These are phyloP conservation scores for Blera fallax DNA, from an alignment of 2,888 invertebrate species.

Conservation along the genomic window DNA sequence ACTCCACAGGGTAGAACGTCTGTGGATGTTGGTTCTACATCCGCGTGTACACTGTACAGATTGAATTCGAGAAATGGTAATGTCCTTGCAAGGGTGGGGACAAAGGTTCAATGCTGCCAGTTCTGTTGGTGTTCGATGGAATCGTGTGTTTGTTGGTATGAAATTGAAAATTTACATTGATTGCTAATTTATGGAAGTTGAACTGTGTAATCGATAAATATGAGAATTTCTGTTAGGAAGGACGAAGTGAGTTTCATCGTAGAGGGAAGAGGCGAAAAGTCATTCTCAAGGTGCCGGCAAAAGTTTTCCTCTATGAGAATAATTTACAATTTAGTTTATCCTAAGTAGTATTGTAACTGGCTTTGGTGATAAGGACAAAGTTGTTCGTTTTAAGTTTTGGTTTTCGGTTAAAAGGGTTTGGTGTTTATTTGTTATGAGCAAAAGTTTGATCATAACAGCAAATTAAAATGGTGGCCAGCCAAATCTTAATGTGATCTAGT, in stretches of 20 bases:
- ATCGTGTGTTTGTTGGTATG: slow-evolving; percentile 60
- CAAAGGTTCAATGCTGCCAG: slow-evolving; percentile 30
- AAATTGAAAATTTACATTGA: slow-evolving; percentile 73
- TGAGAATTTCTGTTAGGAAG: slow-evolving; percentile 50
- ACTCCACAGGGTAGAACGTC: slow-evolving; percentile 36
- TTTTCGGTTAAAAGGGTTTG: slow-evolving; percentile 22
- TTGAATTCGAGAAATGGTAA: slow-evolving; percentile 64
- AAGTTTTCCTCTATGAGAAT: slow-evolving; percentile 46
- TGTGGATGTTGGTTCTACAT: slow-evolving; percentile 20
- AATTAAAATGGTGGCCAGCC: neutral
- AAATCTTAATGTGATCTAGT: slow-evolving; percentile 37
- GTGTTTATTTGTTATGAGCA: slow-evolving; percentile 26
- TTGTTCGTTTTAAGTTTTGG: slow-evolving; percentile 43
- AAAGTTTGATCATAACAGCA: slow-evolving; percentile 52
- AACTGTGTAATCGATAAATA: slow-evolving; percentile 72
- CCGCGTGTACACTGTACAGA: slow-evolving; percentile 46
- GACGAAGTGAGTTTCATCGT: neutral
- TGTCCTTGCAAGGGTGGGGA: slow-evolving; percentile 37
- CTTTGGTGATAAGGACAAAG: slow-evolving; percentile 63
- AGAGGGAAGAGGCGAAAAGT: neutral
- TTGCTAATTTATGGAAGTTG: slow-evolving; percentile 71
- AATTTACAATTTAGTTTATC: slow-evolving; percentile 66
- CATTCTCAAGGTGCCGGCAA: slow-evolving; percentile 18
- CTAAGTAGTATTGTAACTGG: slow-evolving; percentile 50
- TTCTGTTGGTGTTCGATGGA: slow-evolving; percentile 10